A percentile compares a stretch with the other conserved stretches of the same genome.
Conservation (phyloP, 2,113 vertebrate species). For the Petroica traversi region DNA sequence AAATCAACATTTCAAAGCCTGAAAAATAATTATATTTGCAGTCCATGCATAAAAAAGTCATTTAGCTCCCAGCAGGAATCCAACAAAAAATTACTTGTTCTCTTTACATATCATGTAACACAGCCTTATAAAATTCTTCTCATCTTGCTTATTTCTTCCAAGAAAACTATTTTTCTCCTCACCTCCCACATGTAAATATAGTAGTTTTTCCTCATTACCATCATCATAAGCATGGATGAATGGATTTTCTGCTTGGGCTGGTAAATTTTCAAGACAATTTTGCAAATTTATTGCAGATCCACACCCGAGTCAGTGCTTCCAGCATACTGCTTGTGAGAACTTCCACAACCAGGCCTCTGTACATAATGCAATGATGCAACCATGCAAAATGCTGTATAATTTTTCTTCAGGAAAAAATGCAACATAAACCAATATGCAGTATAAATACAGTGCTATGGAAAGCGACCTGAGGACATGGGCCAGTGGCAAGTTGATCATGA, state of each 20-base stretch:
- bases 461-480: not conserved
- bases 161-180: not conserved
- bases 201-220: conserved; percentile 35
- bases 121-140: not conserved
- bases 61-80: conserved; percentile 31
- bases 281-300: conserved; percentile 56
- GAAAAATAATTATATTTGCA: conserved; percentile 34
- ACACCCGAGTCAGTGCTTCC: conserved; percentile 30
- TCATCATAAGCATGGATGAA: conserved; percentile 47
- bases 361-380: conserved; percentile 51
- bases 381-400: conserved; percentile 21
- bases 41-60: conserved; percentile 22
- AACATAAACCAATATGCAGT: not conserved
- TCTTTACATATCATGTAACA: conserved; percentile 10
- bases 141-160: not conserved
- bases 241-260: conserved; percentile 56
- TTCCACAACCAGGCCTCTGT: conserved; percentile 30
- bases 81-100: conserved; percentile 23
- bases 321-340: conserved; percentile 33
- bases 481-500: accelerated
- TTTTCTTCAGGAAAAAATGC: conserved; percentile 37
- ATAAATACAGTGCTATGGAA: not conserved
- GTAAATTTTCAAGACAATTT: conserved; percentile 68
- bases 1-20: conserved; percentile 1
- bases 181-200: conserved; percentile 9